Percentiles rank a stretch among this genome's conserved stretches.
Evolutionary conservation across 2,797 vertebrate species (phyloP).

Genomic region (Coracias cyanogaster): DNA sequence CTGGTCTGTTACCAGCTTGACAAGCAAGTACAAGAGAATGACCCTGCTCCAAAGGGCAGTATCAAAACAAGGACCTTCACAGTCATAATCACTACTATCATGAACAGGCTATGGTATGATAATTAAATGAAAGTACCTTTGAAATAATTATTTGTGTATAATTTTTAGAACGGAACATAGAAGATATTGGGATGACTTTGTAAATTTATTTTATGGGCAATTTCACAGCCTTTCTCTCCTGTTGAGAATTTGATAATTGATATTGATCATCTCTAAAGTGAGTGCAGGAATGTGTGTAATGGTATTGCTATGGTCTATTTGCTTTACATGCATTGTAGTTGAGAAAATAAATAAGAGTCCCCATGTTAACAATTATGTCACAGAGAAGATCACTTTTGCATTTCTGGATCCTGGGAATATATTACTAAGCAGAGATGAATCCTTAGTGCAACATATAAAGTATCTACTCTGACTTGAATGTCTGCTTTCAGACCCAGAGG

Average conservation of each 20-base stretch:
- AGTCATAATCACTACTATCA: background rate
- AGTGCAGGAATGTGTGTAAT: constrained; percentile 71
- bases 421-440: background rate
- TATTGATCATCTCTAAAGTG: constrained; percentile 73
- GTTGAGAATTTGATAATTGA: constrained; percentile 70
- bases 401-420: constrained; percentile 24
- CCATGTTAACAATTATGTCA: constrained; percentile 52
- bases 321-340: constrained; percentile 58
- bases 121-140: constrained; percentile 3
- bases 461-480: background rate
- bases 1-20: background rate
- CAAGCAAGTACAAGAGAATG: background rate
- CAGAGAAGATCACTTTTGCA: constrained; percentile 23
- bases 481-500: background rate
- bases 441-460: background rate
- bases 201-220: constrained; percentile 66
- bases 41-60: background rate
- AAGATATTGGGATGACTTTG: constrained; percentile 28
- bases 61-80: background rate
- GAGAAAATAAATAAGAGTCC: constrained; percentile 63
- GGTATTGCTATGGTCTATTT: constrained; percentile 68
- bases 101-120: background rate
- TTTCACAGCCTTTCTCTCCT: constrained; percentile 53
- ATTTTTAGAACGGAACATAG: background rate
- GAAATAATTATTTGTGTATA: constrained; percentile 27